phyloP scores from a whole-genome alignment of 1,140 invertebrate species.

The Telenomus remus region DNA sequence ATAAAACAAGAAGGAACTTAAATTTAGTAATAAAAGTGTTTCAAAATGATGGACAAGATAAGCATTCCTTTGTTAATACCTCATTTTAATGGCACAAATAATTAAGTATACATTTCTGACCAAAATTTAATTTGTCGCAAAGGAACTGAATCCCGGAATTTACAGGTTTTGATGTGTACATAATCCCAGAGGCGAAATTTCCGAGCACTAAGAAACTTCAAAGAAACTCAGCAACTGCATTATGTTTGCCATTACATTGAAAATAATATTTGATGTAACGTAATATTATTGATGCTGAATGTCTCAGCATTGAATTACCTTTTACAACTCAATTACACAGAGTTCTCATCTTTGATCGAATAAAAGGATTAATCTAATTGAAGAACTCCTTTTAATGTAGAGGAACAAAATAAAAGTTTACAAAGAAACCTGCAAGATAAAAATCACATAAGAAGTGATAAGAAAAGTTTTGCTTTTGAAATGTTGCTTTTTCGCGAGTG shows the following conservation, averaged over 20 bases:
- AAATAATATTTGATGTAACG: background rate
- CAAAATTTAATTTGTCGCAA: constrained; percentile 15
- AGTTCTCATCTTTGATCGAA: background rate
- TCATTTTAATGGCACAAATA: background rate
- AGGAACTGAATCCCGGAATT: constrained; percentile 9
- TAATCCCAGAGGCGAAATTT: constrained; percentile 4
- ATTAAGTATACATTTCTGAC: constrained; percentile 5
- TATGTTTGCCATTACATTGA: background rate
- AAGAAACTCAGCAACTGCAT: constrained; percentile 4
- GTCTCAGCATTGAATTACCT: background rate
- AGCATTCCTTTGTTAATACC: background rate
- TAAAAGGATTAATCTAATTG: too few relatives aligned
- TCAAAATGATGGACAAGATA: background rate
- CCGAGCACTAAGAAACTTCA: constrained; percentile 3
- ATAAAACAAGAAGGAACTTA: too few relatives aligned
- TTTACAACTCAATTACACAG: background rate
- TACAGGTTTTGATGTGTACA: constrained; percentile 10
- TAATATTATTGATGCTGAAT: background rate
- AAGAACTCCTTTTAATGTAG: too few relatives aligned
- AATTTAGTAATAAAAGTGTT: background rate
- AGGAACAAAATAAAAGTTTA: too few relatives aligned
- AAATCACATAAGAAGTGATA: too few relatives aligned
- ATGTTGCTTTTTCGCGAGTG: too few relatives aligned
- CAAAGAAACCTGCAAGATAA: too few relatives aligned
- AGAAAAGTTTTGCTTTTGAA: too few relatives aligned